phyloP scores from a whole-genome alignment of 2,113 vertebrate genomes.

The Oncorhynchus clarkii region DNA sequence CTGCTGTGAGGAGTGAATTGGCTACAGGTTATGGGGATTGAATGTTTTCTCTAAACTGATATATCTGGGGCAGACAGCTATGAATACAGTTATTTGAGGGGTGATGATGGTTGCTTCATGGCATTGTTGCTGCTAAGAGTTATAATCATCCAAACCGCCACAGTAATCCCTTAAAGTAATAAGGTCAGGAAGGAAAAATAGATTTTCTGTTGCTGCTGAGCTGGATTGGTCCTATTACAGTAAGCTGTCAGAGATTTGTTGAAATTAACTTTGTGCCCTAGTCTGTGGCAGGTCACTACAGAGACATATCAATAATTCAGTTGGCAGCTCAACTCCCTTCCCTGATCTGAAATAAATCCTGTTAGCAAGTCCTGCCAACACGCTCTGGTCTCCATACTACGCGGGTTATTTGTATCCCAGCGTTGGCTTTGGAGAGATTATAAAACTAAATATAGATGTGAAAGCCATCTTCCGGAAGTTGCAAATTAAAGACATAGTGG shows the following conservation, averaged over 20 bases:
- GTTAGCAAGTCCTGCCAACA: slow-evolving; percentile 48
- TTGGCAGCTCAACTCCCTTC: slow-evolving; percentile 44
- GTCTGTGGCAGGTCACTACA: slow-evolving; percentile 57
- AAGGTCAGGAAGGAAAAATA: too few relatives aligned
- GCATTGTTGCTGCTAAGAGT: too few relatives aligned
- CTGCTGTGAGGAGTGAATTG: background rate
- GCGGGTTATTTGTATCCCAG: slow-evolving; percentile 24
- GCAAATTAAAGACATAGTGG: background rate
- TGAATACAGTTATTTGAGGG: too few relatives aligned
- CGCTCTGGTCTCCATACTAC: slow-evolving; percentile 21
- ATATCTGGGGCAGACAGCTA: too few relatives aligned
- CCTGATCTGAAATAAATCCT: slow-evolving; percentile 60
- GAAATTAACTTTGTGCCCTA: slow-evolving; percentile 57
- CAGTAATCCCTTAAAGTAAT: too few relatives aligned
- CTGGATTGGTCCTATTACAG: slow-evolving; percentile 40
- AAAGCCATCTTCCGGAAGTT: background rate
- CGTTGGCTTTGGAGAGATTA: slow-evolving; percentile 31
- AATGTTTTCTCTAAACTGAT: too few relatives aligned
- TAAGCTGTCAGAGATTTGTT: slow-evolving; percentile 59
- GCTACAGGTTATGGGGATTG: too few relatives aligned
- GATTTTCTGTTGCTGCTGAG: slow-evolving; percentile 33
- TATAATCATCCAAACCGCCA: too few relatives aligned
- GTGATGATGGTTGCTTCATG: too few relatives aligned
- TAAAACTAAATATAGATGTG: slow-evolving; percentile 33
- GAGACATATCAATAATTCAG: slow-evolving; percentile 72